phyloP scores from a whole-genome alignment of 2,797 vertebrate species.

The Columba guinea region DNA sequence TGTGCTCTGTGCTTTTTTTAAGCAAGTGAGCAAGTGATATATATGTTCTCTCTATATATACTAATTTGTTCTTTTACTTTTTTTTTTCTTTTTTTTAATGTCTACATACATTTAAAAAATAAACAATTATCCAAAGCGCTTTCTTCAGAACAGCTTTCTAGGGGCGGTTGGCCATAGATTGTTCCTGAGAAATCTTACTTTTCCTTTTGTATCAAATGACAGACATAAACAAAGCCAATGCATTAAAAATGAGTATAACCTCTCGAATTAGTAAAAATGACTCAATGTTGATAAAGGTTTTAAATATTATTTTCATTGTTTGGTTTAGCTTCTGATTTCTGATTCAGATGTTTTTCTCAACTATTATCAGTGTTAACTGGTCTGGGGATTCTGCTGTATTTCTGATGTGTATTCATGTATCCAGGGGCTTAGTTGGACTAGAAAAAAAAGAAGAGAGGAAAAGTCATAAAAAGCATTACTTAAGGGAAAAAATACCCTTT shows the following conservation, averaged over 20 bases:
- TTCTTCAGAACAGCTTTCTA: neutral
- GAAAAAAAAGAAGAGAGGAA: neutral
- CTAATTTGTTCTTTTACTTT: neutral
- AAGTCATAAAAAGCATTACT: neutral
- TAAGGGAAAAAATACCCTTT: neutral
- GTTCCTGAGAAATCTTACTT: neutral
- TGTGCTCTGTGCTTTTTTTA: neutral
- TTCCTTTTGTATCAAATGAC: neutral
- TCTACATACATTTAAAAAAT: neutral
- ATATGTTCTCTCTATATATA: neutral
- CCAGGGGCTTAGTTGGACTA: neutral
- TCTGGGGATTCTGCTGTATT: neutral
- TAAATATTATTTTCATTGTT: neutral
- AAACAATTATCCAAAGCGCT: neutral
- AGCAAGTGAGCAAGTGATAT: neutral
- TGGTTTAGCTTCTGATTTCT: neutral
- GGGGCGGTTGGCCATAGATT: neutral
- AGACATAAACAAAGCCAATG: neutral
- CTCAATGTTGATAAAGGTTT: neutral
- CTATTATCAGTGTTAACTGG: neutral
- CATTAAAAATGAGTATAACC: neutral
- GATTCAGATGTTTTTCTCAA: neutral
- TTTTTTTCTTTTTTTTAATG: too few species aligned
- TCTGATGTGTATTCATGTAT: neutral
- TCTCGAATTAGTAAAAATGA: neutral